These are phyloP conservation scores for Aspidapion aeneum DNA, from an alignment of 2,888 invertebrate species.

Conservation along the genomic window DNA sequence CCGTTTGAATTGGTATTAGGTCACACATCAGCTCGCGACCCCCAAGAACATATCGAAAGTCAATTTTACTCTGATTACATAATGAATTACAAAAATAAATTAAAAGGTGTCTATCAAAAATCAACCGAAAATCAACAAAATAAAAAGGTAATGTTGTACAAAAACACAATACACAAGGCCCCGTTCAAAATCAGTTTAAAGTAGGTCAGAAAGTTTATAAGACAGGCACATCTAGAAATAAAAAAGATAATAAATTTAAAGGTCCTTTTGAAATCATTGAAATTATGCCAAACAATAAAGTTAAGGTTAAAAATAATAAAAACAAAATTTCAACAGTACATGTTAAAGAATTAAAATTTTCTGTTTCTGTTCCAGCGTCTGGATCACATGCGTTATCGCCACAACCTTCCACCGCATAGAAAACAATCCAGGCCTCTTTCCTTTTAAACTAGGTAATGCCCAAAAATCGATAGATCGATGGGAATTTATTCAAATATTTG, in stretches of 20 bases:
- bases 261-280: conserved; percentile 1
- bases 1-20: too few species aligned
- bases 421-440: too few species aligned
- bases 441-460: too few species aligned
- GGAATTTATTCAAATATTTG: conserved; percentile 1
- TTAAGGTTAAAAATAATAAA: conserved; percentile 1
- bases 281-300: not conserved
- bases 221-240: not conserved
- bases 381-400: not conserved
- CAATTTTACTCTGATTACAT: not conserved
- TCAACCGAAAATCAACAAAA: not conserved
- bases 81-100: not conserved
- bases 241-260: conserved; percentile 1
- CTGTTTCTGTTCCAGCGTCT: not conserved
- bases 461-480: not conserved
- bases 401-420: not conserved
- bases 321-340: not conserved
- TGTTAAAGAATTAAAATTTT: not conserved
- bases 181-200: not conserved
- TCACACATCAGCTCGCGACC: too few species aligned
- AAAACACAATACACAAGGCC: not conserved
- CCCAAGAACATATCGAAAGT: conserved; percentile 1
- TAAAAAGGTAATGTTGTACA: not conserved
- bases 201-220: not conserved
- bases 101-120: conserved; percentile 2